phyloP scores from a whole-genome alignment of 1,140 invertebrate species.

The Solenopsis fugax region DNA sequence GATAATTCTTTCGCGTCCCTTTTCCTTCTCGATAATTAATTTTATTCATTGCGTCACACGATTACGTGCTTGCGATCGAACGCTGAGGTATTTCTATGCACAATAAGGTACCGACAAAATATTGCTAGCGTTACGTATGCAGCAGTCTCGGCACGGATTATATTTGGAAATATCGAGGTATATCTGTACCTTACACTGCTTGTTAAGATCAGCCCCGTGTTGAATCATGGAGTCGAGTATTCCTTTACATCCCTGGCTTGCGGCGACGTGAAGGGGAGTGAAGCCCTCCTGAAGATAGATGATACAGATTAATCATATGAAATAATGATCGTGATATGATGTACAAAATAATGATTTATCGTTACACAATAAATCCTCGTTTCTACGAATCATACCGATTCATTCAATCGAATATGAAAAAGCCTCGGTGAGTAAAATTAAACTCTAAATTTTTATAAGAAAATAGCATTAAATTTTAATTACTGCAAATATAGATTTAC shows the following conservation, averaged over 20 bases:
- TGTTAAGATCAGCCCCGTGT: constrained; percentile 89
- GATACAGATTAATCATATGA: not conserved
- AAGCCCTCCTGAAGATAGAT: constrained; percentile 88
- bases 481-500: not conserved
- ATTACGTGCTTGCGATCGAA: not conserved
- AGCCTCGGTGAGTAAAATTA: not conserved
- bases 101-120: constrained; percentile 10
- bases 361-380: not conserved
- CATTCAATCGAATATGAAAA: not conserved
- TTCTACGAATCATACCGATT: not conserved
- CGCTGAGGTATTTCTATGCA: not conserved
- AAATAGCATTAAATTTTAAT: constrained; percentile 46
- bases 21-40: not conserved
- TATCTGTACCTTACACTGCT: constrained; percentile 90
- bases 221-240: constrained; percentile 91
- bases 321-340: not conserved
- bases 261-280: constrained; percentile 92
- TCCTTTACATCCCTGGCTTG: constrained; percentile 91
- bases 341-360: not conserved
- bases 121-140: not conserved
- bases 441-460: not conserved
- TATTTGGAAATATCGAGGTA: constrained; percentile 21
- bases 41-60: not conserved
- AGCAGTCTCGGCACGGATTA: constrained; percentile 18
- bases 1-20: not conserved